Base-by-base conservation (phyloP, 37 sponge, comb jelly and placozoan genomes). In the Axinella damicornis region DNA sequence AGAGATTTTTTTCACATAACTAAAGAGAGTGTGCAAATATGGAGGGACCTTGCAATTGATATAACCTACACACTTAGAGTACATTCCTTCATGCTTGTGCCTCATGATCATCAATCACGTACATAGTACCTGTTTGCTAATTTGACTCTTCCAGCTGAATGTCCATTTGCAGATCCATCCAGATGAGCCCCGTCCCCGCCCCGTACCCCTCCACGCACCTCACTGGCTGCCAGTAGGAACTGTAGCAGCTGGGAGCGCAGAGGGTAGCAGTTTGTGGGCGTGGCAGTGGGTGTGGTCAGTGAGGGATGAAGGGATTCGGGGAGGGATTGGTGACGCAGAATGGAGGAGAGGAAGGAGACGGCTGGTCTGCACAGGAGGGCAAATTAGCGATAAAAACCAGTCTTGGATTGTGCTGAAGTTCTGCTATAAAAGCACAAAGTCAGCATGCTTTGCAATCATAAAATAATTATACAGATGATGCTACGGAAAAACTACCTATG, bases 221-320 rank as follows among this genome's bases (percentile, higher is more conserved):
- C 27, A 61, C n/a, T 25, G 55, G 54, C 2, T 0, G 76, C 76
- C 24, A 84, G 25, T 24, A 84, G 75, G 58, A 84, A 75, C 36
- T 54, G 65, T 24, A 84, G 84, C 37, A 84, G 76, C 67, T 84
- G 84, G 2, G 58, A 33, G 0, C 84, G 75, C 0, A 84, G 67
- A 36, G 84, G 84, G 34, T 84, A 75, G 84, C 31, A 32, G n/a
- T 38, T 35, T 0, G 27, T 17, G 28, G 69, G 69, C 13, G 72
- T 15, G 65, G 79, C 25, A n/a, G 33, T 21, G 65, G 65, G 72
- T 34, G 62, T 16, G 59, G 82, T 21, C 27, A 58, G 27, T 2
- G 5, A 0, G 36, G 18, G 57, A 24, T 20, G 53, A 13, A 39
- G 22, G 0, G 57, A 67, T 16, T 84, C 84, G 2, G 84, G 84